Evolutionary conservation across 2,797 vertebrate genomes (phyloP).

Genomic region (Florisuga fusca): DNA sequence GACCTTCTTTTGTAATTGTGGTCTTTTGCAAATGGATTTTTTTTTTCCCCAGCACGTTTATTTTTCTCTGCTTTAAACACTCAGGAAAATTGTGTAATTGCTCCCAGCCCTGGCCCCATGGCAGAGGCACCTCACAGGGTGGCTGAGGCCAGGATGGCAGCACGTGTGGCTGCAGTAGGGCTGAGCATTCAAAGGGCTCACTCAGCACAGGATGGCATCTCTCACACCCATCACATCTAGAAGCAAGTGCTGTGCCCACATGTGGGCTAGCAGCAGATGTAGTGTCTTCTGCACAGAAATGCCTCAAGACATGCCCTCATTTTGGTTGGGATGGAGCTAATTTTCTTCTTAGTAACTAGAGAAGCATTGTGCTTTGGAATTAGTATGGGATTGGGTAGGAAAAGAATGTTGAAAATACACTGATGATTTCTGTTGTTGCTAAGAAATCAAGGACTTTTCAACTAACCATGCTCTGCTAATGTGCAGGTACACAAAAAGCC

Average conservation of each 20-base stretch:
- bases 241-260: not conserved
- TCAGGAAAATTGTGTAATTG: not conserved
- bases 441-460: too few relatives aligned
- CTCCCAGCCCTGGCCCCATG: rapidly evolving
- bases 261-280: not conserved
- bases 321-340: too few relatives aligned
- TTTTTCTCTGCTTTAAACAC: conserved; percentile 18
- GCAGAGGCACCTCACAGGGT: not conserved
- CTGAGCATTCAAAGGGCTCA: rapidly evolving
- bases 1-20: not conserved
- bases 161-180: rapidly evolving
- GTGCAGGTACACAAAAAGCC: too few relatives aligned
- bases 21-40: not conserved
- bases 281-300: not conserved
- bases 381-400: too few relatives aligned
- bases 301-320: not conserved
- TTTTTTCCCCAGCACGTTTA: not conserved
- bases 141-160: not conserved
- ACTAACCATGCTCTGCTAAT: too few relatives aligned
- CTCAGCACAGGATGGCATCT: rapidly evolving
- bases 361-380: too few relatives aligned
- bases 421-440: too few relatives aligned
- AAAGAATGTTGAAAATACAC: too few relatives aligned
- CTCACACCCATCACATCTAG: rapidly evolving
- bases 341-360: too few relatives aligned